Base-by-base conservation (phyloP, 2,113 vertebrate genomes). In the Cinclus mexicanus region DNA sequence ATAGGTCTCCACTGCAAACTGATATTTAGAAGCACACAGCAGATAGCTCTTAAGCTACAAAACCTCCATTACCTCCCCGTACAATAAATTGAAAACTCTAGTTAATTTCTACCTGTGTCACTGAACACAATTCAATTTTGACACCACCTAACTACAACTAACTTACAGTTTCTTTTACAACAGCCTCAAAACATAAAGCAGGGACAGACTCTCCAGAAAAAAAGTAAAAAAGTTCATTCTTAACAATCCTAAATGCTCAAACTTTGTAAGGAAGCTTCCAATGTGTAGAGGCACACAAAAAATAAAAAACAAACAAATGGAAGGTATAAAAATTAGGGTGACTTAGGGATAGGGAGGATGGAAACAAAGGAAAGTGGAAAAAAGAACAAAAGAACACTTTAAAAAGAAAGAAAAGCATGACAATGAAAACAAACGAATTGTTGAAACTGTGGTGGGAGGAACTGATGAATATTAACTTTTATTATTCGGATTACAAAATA, bases 401-500 rank as follows among this genome's bases (percentile, higher is more conserved):
- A 1, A 7, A 53, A 67, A 46, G 8, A 57, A 77, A 83, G 55
- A 89, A 89, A 93, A 90, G 49, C 41, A 89, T 89, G 53, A 86
- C 83, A 89, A 89, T 56, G 68, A 89, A 92, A 96, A 82, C 53
- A 83, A 91, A 90, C 18, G 64, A 94, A 87, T 71, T 0, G 19
- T 70, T 96, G 60, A 90, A 95, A 96, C 69, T 64, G 63, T 55
- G 83, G 64, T 94, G 91, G 88, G 95, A 96, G 90, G 85, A 93
- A 94, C 94, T 74, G 80, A 95, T 74, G 79, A 95, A 96, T 93
- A 95, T 89, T 92, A 95, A 86, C 76, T 89, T 96, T 65, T 93
- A 92, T 96, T 92, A 93, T 95, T 94, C 10, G 6, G 86, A 97
- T 97, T 97, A 92, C 94, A 93, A 96, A 94, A 94, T 83, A 90